phyloP scores from a whole-genome alignment of 2,113 vertebrate species.

The Xyliphius kryptos region DNA sequence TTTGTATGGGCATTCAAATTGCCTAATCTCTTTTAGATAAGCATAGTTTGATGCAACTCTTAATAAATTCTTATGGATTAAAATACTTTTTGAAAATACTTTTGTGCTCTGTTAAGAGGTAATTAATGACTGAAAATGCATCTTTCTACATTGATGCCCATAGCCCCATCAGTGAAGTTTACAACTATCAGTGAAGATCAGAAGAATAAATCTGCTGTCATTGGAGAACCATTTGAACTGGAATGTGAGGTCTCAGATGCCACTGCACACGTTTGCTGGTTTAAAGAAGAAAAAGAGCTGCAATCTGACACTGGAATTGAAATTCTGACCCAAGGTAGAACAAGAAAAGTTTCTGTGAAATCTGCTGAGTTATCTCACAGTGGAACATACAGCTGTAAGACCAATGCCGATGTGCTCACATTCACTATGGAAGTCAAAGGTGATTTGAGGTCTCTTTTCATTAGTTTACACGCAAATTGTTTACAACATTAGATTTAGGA shows the following conservation, averaged over 20 bases:
- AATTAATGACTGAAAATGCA: constrained; percentile 9
- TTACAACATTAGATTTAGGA: not conserved
- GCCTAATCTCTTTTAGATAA: constrained; percentile 19
- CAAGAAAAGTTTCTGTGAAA: constrained; percentile 51
- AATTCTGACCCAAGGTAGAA: constrained; percentile 52
- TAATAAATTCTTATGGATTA: constrained; percentile 6
- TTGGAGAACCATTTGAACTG: constrained; percentile 56
- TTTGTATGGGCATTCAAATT: constrained; percentile 18
- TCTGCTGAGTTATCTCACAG: constrained; percentile 53
- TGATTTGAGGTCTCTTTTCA: constrained; percentile 50
- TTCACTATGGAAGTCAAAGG: constrained; percentile 68
- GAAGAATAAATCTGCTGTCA: constrained; percentile 49
- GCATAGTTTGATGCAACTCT: constrained; percentile 23
- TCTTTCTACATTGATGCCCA: constrained; percentile 45
- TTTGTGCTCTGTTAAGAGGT: no score
- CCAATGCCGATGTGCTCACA: constrained; percentile 54
- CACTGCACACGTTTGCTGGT: constrained; percentile 57
- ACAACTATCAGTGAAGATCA: constrained; percentile 53
- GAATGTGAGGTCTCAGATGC: constrained; percentile 60
- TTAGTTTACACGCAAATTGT: not conserved
- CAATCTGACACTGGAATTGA: constrained; percentile 49
- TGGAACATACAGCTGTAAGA: constrained; percentile 65
- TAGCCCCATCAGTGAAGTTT: constrained; percentile 61
- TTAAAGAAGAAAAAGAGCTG: constrained; percentile 59
- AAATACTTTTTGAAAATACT: not conserved